phyloP scores from a whole-genome alignment of 2,113 vertebrate genomes.

The Siniperca knerii region DNA sequence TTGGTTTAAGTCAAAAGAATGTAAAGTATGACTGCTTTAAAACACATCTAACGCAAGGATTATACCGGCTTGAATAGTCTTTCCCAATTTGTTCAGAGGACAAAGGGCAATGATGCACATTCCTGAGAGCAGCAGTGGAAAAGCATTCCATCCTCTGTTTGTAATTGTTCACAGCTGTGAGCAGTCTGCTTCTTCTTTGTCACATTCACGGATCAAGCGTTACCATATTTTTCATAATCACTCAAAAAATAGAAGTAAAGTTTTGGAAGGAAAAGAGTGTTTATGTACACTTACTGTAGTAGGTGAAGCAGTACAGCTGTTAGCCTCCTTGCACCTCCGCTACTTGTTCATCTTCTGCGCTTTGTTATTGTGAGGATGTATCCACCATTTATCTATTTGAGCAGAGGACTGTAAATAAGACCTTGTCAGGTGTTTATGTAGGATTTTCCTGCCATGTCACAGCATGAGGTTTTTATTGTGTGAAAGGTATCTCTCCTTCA shows the following conservation, averaged over 20 bases:
- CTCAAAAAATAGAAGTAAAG: conserved; percentile 56
- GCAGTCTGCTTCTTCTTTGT: conserved; percentile 77
- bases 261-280: conserved; percentile 38
- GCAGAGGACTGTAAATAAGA: conserved; percentile 44
- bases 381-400: conserved; percentile 47
- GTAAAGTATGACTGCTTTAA: conserved; percentile 37
- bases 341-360: conserved; percentile 28
- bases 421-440: conserved; percentile 43
- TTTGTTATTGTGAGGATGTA: conserved; percentile 39
- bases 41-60: conserved; percentile 34
- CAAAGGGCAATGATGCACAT: conserved; percentile 77
- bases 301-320: conserved; percentile 58
- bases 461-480: conserved; percentile 48
- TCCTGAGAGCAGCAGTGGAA: conserved; percentile 68
- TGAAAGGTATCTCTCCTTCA: conserved; percentile 32
- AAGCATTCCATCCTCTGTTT: conserved; percentile 78
- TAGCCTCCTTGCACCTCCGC: conserved; percentile 7
- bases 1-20: conserved; percentile 35
- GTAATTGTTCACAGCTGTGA: conserved; percentile 80
- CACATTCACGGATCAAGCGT: conserved; percentile 76
- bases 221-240: conserved; percentile 68
- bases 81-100: conserved; percentile 72
- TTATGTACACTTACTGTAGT: conserved; percentile 51
- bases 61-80: conserved; percentile 41
- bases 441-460: conserved; percentile 25